Conservation (phyloP, 2,888 invertebrate genomes). For the Pycnomerus fuliginosus region DNA sequence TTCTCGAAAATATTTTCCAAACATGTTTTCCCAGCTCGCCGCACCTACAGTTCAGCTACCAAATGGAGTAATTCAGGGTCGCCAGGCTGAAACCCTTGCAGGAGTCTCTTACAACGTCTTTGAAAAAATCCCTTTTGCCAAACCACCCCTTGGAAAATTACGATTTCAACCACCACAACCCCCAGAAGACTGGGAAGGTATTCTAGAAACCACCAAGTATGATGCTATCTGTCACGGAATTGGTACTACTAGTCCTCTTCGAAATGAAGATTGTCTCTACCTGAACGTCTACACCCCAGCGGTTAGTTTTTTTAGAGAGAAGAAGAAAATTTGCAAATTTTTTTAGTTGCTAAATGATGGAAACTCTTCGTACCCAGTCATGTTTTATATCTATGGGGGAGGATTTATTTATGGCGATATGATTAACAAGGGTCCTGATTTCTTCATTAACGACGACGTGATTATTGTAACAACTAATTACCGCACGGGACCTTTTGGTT, state of each 20-base stretch:
- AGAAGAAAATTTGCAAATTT: constrained; percentile 1
- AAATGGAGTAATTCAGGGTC: constrained; percentile 6
- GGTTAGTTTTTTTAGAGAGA: constrained; percentile 2
- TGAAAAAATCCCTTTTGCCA: no score
- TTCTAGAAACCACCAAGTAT: constrained; percentile 13
- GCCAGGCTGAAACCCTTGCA: constrained; percentile 4
- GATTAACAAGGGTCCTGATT: constrained; percentile 25
- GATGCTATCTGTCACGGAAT: constrained; percentile 17
- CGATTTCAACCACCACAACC: constrained; percentile 11
- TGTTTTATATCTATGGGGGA: constrained; percentile 19
- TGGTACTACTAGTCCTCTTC: background rate
- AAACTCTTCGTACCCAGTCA: constrained; percentile 14
- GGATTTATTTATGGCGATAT: constrained; percentile 7
- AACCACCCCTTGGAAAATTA: background rate
- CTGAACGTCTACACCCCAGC: constrained; percentile 26
- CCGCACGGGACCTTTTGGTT: constrained; percentile 35
- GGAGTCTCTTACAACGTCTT: no score
- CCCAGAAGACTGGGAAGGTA: constrained; percentile 11
- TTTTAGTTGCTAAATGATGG: constrained; percentile 8
- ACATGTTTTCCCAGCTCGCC: constrained; percentile 1
- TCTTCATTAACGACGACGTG: constrained; percentile 31
- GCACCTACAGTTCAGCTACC: constrained; percentile 3
- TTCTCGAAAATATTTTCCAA: no score
- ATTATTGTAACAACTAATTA: constrained; percentile 35
- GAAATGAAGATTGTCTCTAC: constrained; percentile 26